A percentile compares a stretch with the other conserved stretches of the same genome.
Evolutionary conservation across 2,888 invertebrate genomes (phyloP).

Genomic region (Balanococcus diminutus): DNA sequence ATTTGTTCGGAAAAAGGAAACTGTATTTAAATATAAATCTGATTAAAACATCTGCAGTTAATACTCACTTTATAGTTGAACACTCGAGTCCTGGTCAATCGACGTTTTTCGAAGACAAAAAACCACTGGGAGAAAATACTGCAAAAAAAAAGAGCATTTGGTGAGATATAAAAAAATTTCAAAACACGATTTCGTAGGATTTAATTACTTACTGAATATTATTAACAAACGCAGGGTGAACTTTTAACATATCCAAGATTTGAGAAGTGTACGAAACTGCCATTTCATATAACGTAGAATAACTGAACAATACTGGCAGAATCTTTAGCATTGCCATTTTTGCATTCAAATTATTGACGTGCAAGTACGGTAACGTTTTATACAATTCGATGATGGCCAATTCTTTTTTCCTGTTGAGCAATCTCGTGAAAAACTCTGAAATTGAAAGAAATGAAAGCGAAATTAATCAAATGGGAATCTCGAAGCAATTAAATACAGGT

Average conservation of each 20-base stretch:
- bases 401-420: neutral
- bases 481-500: too few relatives aligned
- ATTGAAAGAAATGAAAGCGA: too few relatives aligned
- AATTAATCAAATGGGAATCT: too few relatives aligned
- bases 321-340: neutral
- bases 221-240: neutral
- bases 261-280: neutral
- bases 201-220: neutral
- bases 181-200: too few relatives aligned
- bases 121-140: neutral
- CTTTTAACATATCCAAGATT: neutral
- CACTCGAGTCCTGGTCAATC: neutral
- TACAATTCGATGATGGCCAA: neutral
- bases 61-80: neutral
- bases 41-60: neutral
- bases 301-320: constrained; percentile 24
- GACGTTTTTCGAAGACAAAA: neutral
- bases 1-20: too few relatives aligned
- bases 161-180: too few relatives aligned
- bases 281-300: constrained; percentile 12
- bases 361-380: neutral
- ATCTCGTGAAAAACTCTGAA: neutral
- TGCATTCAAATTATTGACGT: neutral
- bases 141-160: too few relatives aligned
- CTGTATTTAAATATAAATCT: too few relatives aligned